Evolutionary conservation across 92 coral and sea anemone genomes (phyloP), one percentile per base, ranked within the genome.

Genomic region (Paramuricea clavata): DNA sequence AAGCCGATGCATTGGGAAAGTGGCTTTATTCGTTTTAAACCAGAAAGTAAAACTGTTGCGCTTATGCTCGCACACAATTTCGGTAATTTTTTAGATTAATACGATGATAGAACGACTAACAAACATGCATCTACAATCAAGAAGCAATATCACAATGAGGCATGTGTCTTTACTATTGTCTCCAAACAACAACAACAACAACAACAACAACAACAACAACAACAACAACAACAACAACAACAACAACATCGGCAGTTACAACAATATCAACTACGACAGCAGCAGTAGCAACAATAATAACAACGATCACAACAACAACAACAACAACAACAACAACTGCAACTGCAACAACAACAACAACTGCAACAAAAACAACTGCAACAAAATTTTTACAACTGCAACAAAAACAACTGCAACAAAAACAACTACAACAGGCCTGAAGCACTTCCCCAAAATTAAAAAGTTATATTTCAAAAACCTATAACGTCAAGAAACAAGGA

Each of bases 1-100:
- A 69, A 57, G 28, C 98, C 99, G 19, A 96, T 96, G 99, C 98
- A 96, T 70, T 78, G 78, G 76, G 99, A 96, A 71, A 85, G 92
- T 86, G 99, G 99, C 5, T 96, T 89, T 83, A 91, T 96, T 5
- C 87, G 93, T 76, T 77, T 90, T 0, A 91, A 94, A 16, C 96
- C 98, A 4, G 95, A 88, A 31, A 91, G 98, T 41, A 71, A 91
- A 16, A 88, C 81, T 23, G 43, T 89, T 31, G 98, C 98, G 11
- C 87, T 96, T 74, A 77, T 90, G 35, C 64, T 96, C 44, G 91
- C 99, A 30, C 99, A 96, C 49, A 96, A 94, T 88, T 71, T 88
- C 62, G 98, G 98, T 95, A 41, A 33, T 69, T 79, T 42, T 28
- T 41, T 41, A 26, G 23, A 13, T 25, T 43, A n/a, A n/a, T n/a